Base-by-base conservation (phyloP, 2,797 vertebrate species). In the Clamator glandarius region DNA sequence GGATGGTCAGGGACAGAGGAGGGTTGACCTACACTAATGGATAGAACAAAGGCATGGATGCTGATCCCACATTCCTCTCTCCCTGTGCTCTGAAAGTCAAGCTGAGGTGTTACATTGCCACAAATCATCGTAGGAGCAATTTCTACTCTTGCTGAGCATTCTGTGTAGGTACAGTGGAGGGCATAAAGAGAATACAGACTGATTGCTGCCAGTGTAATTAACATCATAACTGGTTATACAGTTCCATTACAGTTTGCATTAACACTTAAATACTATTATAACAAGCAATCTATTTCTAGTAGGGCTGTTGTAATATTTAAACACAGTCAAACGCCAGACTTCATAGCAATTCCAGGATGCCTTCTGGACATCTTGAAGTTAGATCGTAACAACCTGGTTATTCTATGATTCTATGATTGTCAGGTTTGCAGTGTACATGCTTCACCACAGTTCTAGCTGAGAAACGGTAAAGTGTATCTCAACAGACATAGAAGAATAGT, bases 331-430 rank as follows among this genome's bases (percentile, higher is more conserved):
- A 39, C 23, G 73, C 28, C 36, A 63, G 58, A 48, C 14, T 67
- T 74, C 9, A 2, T 51, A 6, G 8, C 18, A 83, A 54, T 26
- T 31, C 14, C 31, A 81, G 57, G 46, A 8, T 29, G 13, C 0
- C 18, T 68, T 55, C 21, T 81, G 25, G 8, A 3, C 33, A 42
- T 9, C 41, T 9, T 7, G 10, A 59, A 13, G 8, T 59, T 42
- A 11, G 14, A 26, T 42, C 3, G 1, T 17, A 70, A 15, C 15
- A n/a, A n/a, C n/a, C n/a, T n/a, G n/a, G n/a, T n/a, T n/a, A n/a
- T n/a, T n/a, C n/a, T n/a, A n/a, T n/a, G n/a, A n/a, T n/a, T n/a
- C n/a, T n/a, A n/a, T n/a, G n/a, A 18, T 12, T 48, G 16, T 12
- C 61, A 66, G 9, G 12, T 82, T 68, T 75, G 31, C 17, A 78